Evolutionary conservation across 1,140 invertebrate genomes (phyloP).

Genomic region (Saccostrea cuccullata): DNA sequence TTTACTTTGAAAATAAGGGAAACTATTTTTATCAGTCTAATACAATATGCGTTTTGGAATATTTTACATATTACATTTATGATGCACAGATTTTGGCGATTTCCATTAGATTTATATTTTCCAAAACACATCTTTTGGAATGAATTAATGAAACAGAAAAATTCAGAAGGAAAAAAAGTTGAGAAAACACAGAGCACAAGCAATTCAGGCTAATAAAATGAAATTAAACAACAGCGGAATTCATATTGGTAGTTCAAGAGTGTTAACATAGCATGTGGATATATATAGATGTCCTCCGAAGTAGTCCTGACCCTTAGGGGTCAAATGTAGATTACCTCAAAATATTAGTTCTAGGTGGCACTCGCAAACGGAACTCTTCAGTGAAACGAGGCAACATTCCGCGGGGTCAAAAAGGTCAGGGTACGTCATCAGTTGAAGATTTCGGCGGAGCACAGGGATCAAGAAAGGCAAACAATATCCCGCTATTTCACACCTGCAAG

Average conservation of each 20-base stretch:
- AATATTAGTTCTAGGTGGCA: not conserved
- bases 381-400: slow-evolving; percentile 29
- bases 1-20: no score
- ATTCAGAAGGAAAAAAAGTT: no score
- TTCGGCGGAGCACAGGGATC: slow-evolving; percentile 4
- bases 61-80: no score
- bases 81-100: no score
- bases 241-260: slow-evolving; percentile 9
- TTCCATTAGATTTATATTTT: no score
- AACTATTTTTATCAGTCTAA: no score
- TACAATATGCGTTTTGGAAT: no score
- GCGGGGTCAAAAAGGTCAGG: not conserved
- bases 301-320: slow-evolving; percentile 1
- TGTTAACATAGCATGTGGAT: not conserved
- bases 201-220: not conserved
- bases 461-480: slow-evolving; percentile 2
- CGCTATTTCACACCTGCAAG: slow-evolving; percentile 34
- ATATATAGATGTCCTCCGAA: not conserved
- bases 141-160: no score
- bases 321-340: slow-evolving; percentile 21
- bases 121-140: no score
- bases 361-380: not conserved
- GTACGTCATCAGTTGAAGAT: slow-evolving; percentile 32
- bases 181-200: not conserved
- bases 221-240: not conserved